Evolutionary conservation across 2,797 vertebrate species (phyloP), one percentile per base, ranked within the genome.

Genomic region (Rousettus madagascariensis): DNA sequence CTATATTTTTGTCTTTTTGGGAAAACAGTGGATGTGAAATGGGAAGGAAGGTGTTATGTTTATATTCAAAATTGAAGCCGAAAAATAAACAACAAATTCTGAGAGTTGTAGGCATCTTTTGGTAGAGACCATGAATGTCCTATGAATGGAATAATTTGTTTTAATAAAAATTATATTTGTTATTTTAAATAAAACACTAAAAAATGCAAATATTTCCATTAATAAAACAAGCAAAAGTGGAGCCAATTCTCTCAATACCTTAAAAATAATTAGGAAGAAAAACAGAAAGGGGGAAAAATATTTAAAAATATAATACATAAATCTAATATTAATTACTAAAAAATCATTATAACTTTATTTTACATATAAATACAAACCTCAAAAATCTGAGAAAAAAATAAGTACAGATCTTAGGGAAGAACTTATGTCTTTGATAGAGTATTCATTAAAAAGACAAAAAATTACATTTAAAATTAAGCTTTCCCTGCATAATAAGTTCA

Each of bases 201-300:
- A 51, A 92, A 92, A 84, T 55, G 12, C 6, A 77, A 89, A 15
- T 66, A 28, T 94, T 89, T 74, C 85, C 9, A 92, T 83, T 57
- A 65, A 87, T 85, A 68, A 79, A 90, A 87, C 46, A 79, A 71
- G 11, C 20, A 75, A 94, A 79, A 55, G 3, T 66, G 20, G 22
- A 82, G 77, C 28, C 53, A 85, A 20, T 92, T 92, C n/a, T 69
- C 22, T 82, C 20, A 51, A 63, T 43, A 83, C 1, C 43, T 94
- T 93, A 79, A 92, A 96, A 82, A 90, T 86, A 95, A 90, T 20
- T 61, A 95, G 43, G 61, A 93, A 68, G 51, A 80, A 68, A 93
- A 33, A 75, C 16, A 82, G 12, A 74, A 89, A 66, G 8, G 8
- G 8, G 36, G 24, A 24, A 16, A 89, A 78, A 85, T 36, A 93